Evolutionary conservation across 2,888 invertebrate genomes (phyloP).

Genomic region (Athalia rosae): DNA sequence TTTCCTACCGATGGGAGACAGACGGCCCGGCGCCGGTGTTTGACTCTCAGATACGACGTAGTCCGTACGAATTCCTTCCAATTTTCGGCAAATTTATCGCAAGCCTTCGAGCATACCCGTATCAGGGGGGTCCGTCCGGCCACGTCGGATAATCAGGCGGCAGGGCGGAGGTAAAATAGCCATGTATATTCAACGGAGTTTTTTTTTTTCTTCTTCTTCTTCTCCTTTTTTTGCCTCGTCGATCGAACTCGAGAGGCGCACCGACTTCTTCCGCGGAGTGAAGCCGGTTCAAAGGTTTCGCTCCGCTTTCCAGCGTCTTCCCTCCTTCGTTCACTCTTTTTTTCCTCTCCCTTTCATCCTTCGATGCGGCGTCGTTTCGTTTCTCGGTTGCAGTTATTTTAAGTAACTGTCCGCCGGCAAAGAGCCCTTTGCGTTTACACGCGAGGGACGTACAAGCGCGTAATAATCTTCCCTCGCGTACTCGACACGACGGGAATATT

Average conservation of each 20-base stretch:
- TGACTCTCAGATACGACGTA: not conserved
- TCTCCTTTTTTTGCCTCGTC: not conserved
- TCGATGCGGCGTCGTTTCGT: not conserved
- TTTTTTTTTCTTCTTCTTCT: not conserved
- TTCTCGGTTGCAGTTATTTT: conserved; percentile 26
- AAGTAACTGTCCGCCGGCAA: conserved; percentile 8
- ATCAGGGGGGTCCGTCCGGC: too few relatives aligned
- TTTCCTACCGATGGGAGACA: too few relatives aligned
- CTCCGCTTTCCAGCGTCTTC: not conserved
- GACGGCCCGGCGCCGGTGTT: not conserved
- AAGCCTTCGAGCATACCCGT: conserved; percentile 1
- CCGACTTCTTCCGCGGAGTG: not conserved
- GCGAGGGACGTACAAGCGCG: not conserved
- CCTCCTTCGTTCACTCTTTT: not conserved
- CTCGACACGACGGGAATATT: conserved; percentile 2
- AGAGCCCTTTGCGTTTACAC: not conserved
- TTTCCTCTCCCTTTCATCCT: not conserved
- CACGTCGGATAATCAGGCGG: conserved; percentile 16
- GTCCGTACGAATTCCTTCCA: not conserved
- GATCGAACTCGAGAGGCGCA: conserved; percentile 24
- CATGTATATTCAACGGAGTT: not conserved
- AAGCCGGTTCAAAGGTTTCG: conserved; percentile 14
- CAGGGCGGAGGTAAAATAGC: not conserved
- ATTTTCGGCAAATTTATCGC: conserved; percentile 8
- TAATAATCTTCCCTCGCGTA: not conserved